Evolutionary conservation across 2,888 invertebrate genomes (phyloP).

Genomic region (Trypoxylon attenuatum): DNA sequence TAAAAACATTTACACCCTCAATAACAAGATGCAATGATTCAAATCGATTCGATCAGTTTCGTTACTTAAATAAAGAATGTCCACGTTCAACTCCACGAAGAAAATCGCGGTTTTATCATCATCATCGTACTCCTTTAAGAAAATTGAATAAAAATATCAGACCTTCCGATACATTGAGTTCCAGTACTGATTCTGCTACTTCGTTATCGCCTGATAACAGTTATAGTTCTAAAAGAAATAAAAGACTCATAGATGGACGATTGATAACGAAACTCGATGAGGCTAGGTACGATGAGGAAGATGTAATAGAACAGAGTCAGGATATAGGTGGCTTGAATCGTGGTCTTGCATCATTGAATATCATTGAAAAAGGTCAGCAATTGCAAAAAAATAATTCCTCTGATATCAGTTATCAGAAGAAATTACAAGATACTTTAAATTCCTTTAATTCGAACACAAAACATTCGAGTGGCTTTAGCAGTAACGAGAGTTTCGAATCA

Average conservation of each 20-base stretch:
- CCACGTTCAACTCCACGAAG: conserved; percentile 50
- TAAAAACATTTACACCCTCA: conserved; percentile 19
- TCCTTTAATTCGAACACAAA: not conserved
- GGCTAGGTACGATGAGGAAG: conserved; percentile 55
- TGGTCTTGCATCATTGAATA: not conserved
- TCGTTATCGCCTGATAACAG: conserved; percentile 25
- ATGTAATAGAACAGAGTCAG: not conserved
- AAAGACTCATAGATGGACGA: conserved; percentile 12
- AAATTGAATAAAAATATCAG: conserved; percentile 13
- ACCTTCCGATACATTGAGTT: conserved; percentile 13
- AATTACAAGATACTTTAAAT: conserved; percentile 2
- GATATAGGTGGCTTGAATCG: not conserved
- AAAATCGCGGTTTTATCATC: conserved; percentile 17
- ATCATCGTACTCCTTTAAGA: conserved; percentile 7
- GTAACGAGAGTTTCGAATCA: not conserved
- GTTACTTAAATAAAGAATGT: conserved; percentile 1
- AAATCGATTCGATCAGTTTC: conserved; percentile 16
- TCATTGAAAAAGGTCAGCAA: not conserved
- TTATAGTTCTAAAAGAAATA: not conserved
- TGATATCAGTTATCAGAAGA: not conserved
- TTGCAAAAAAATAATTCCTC: not conserved
- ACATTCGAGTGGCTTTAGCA: not conserved
- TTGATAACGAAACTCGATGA: conserved; percentile 54
- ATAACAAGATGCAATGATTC: conserved; percentile 6
- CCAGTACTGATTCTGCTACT: conserved; percentile 22